These are phyloP conservation scores for Paratrypauchen microcephalus DNA, from an alignment of 2,797 vertebrate genomes.

Conservation along the genomic window DNA sequence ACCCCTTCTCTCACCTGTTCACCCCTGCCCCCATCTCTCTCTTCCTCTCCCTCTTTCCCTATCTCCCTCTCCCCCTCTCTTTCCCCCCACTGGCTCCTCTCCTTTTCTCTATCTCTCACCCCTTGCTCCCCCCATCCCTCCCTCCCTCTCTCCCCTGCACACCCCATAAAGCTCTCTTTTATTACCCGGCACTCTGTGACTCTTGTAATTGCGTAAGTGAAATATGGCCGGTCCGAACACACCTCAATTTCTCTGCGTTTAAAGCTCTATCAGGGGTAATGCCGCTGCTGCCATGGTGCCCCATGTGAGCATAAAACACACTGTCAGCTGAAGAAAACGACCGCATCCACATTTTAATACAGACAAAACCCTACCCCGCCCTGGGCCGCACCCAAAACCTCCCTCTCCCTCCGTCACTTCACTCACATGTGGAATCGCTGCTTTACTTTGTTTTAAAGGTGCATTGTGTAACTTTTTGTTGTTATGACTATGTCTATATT, in stretches of 20 bases:
- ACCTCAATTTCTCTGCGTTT: slow-evolving; percentile 51
- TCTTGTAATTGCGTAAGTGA: slow-evolving; percentile 65
- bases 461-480: too few species aligned
- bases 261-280: slow-evolving; percentile 34
- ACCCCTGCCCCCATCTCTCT: too few species aligned
- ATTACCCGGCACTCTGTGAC: slow-evolving; percentile 50
- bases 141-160: slow-evolving; percentile 10
- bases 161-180: slow-evolving; percentile 61
- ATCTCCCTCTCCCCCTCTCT: slow-evolving; percentile 12
- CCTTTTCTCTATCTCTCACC: background rate
- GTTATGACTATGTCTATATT: too few species aligned
- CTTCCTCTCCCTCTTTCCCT: too few species aligned
- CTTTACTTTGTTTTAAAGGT: background rate
- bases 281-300: slow-evolving; percentile 8
- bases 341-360: background rate
- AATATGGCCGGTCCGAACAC: slow-evolving; percentile 35
- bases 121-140: background rate
- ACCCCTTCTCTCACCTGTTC: too few species aligned
- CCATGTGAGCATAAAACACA: slow-evolving; percentile 51
- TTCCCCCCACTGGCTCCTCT: too few species aligned
- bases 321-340: slow-evolving; percentile 37
- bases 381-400: too few species aligned
- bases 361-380: too few species aligned
- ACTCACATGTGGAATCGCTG: background rate
- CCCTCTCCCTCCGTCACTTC: slow-evolving; percentile 21